A percentile compares a stretch with the other conserved stretches of the same genome.
phyloP scores from a whole-genome alignment of 2,113 vertebrate species.

The Felis chaus region DNA sequence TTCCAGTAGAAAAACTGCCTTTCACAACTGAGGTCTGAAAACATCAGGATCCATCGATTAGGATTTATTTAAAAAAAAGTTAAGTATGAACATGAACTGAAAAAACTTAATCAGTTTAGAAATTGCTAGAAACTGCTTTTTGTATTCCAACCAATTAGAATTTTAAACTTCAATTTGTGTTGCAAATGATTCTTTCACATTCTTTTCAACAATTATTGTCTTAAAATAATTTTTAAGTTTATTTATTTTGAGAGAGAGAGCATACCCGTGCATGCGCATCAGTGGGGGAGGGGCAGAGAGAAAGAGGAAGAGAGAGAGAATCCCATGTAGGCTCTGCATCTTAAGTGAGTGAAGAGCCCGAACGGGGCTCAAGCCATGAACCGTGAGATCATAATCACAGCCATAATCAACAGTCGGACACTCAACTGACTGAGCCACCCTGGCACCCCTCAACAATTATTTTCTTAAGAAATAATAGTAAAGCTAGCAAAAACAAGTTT shows the following conservation, averaged over 20 bases:
- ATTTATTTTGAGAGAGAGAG: no score
- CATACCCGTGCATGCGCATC: no score
- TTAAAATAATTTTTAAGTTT: no score
- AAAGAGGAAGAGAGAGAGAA: no score
- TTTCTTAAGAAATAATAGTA: slow-evolving; percentile 10
- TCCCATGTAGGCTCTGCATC: no score
- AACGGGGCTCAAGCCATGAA: no score
- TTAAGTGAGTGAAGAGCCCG: no score
- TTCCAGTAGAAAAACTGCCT: background rate
- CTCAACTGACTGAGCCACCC: no score
- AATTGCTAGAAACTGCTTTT: slow-evolving; percentile 9
- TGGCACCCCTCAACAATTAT: background rate
- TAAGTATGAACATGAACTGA: background rate
- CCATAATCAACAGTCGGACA: no score
- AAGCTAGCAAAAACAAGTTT: background rate
- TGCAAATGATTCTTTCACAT: slow-evolving; percentile 2
- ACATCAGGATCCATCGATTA: background rate
- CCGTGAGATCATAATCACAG: no score
- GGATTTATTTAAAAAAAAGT: background rate
- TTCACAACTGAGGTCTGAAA: background rate
- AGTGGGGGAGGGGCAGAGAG: no score
- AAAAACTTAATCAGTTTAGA: background rate
- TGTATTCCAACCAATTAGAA: background rate
- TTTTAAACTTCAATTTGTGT: slow-evolving; percentile 4
- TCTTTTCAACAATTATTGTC: background rate